Percentiles rank a stretch among this genome's conserved stretches.
These are phyloP conservation scores for Drosophila maculinotata DNA, from an alignment of 2,888 invertebrate genomes.

Conservation along the genomic window DNA sequence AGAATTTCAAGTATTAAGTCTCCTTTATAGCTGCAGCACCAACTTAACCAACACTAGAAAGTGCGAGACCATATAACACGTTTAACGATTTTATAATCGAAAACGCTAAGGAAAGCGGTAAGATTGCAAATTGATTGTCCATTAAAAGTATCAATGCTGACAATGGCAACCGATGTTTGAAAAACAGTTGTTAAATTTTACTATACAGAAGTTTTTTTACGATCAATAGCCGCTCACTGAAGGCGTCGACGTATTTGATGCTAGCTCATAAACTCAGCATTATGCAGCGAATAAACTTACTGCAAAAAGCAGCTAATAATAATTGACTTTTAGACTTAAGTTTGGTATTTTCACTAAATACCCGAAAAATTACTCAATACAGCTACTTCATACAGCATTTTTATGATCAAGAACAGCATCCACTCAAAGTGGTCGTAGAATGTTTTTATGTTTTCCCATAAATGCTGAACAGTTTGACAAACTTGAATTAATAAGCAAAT, in stretches of 20 bases:
- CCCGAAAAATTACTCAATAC: not conserved
- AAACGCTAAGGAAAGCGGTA: not conserved
- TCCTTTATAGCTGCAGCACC: not conserved
- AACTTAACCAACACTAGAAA: not conserved
- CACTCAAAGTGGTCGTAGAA: not conserved
- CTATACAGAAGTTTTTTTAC: too few relatives aligned
- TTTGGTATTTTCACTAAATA: too few relatives aligned
- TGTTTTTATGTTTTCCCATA: constrained; percentile 27
- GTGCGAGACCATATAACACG: not conserved
- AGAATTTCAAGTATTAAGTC: too few relatives aligned
- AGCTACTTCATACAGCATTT: not conserved
- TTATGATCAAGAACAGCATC: constrained; percentile 36
- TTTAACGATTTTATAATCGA: not conserved
- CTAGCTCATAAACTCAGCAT: not conserved
- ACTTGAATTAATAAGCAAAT: constrained; percentile 10
- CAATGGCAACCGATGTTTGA: too few relatives aligned
- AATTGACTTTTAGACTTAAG: too few relatives aligned
- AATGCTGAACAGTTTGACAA: constrained; percentile 34
- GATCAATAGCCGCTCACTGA: too few relatives aligned
- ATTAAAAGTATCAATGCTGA: too few relatives aligned
- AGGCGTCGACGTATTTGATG: constrained; percentile 1
- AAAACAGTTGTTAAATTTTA: too few relatives aligned
- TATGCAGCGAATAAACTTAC: not conserved
- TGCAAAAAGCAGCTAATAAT: not conserved
- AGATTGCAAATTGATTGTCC: too few relatives aligned